Base-by-base conservation (phyloP, 2,888 invertebrate species). In the Chorisops tibialis region DNA sequence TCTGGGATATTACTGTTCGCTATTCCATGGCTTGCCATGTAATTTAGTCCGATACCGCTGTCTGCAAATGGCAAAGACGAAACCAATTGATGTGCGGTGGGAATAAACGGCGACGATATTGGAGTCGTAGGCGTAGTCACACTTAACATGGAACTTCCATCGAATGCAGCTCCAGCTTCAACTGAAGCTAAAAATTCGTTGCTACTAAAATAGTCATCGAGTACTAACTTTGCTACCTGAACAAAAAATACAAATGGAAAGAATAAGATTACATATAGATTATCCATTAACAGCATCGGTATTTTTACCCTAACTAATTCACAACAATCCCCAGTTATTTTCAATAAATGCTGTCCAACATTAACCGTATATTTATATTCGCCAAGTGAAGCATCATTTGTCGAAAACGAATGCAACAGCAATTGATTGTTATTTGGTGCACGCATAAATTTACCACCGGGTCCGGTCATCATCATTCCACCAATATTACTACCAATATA, bases 281-380 rank as follows among this genome's bases (percentile, higher is more conserved):
- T 12, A 41, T 47, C 5, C n/a, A n/a, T 5, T 4, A 18, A 18
- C 7, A 1, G 4, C 30, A 47, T 4, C 14, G 6, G 12, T 11
- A 56, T 24, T 77, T 79, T 78, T 75, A 92, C 93, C 82, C 89
- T 85, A 70, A 93, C 91, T 73, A 93, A 82, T 79, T 92, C 91
- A 74, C 91, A 83, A 79, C 91, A 89, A 71, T 85, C 86, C 61
- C 93, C 93, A 64, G 90, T 91, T 71, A 93, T 90, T 81, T 90
- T 91, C 72, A 94, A 83, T 72, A 88, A 86, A 79, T 90, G 87
- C 75, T 87, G 86, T 68, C 91, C 91, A 72, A 92, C 87, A 71
- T 86, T 87, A 68, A 93, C 92, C 67, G 93, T 92, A 79, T 92
- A 91, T 78, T 90, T 91, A 79, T 90, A 93, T 81, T 93, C 93